Evolutionary conservation across 2,888 invertebrate species (phyloP), one percentile per base, ranked within the genome.

Genomic region (Tyria jacobaeae): DNA sequence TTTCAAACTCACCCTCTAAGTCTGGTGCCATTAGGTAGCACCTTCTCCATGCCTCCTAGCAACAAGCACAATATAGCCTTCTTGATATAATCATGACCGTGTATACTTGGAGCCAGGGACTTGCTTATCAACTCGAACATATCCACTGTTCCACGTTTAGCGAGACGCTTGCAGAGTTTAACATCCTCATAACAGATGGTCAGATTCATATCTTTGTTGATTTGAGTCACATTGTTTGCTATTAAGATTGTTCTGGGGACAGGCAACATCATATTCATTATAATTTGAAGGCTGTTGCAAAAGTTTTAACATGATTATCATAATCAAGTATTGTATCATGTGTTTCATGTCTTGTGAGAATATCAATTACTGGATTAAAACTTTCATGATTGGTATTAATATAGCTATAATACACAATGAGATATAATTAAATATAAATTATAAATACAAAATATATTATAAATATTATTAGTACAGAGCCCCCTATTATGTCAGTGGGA

Each of bases 31-130:
- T 99, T 99, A 2, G 97, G 96, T 67, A 99, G 89, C 44, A 97
- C 94, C 91, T 99, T 99, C 91, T 99, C 99, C 71, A 97, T 97
- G 0, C 99, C 99, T 0, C 99, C 99, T 7, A 99, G 94, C 60
- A 99, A 89, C 81, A 99, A 95, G 84, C 99, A 99, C 31, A 99
- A 94, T 66, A 99, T 97, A 0, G 99, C 99, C 84, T 97, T 97
- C 90, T 99, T 99, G 9, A 99, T 98, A 83, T 96, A 99, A 34
- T 98, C 97, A 81, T 99, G 98, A 0, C 99, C 99, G 79, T 99
- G 98, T 83, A 99, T 99, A 0, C 99, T 99, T 0, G 99, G 99
- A 0, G 99, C 99, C 57, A 99, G 90, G 0, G 99, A 99, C 81
- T 97, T 97, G 58, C 98, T 95, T 37, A 99, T 94, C 64, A 98